phyloP scores from a whole-genome alignment of 2,113 vertebrate species.

The Neomonachus schauinslandi region DNA sequence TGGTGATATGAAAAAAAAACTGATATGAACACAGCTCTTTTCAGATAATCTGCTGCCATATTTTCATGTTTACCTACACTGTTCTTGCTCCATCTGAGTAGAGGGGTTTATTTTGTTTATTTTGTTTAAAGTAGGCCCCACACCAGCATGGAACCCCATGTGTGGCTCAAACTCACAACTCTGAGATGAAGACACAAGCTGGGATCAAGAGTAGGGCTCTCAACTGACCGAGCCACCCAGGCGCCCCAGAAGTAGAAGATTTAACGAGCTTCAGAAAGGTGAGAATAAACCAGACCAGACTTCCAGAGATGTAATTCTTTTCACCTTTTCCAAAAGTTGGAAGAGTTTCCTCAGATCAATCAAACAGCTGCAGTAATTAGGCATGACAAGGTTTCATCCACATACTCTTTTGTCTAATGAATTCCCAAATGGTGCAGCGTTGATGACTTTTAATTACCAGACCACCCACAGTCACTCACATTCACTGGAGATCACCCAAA shows the following conservation, averaged over 20 bases:
- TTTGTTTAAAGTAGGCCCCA: not conserved
- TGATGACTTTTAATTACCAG: conserved; percentile 75
- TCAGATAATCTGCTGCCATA: not conserved
- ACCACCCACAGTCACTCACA: conserved; percentile 60
- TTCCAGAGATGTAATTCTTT: conserved; percentile 58
- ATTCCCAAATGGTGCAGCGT: conserved; percentile 53
- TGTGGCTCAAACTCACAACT: not conserved
- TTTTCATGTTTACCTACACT: not conserved
- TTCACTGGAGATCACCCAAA: conserved; percentile 19
- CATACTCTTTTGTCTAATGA: conserved; percentile 82
- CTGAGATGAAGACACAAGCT: not conserved
- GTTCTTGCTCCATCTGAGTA: conserved; percentile 22
- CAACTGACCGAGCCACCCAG: not conserved
- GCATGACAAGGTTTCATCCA: conserved; percentile 77
- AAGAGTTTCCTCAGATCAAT: conserved; percentile 56
- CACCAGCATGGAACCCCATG: not conserved
- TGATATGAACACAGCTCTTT: not conserved
- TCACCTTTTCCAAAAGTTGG: conserved; percentile 62
- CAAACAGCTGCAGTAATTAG: conserved; percentile 71
- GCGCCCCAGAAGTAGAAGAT: not conserved
- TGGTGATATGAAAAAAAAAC: not conserved
- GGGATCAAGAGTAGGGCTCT: not conserved
- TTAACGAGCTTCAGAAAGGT: not conserved
- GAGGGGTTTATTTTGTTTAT: not conserved
- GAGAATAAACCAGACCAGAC: not conserved